phyloP scores from a whole-genome alignment of 2,888 invertebrate genomes.

The Drosophila neotestacea region DNA sequence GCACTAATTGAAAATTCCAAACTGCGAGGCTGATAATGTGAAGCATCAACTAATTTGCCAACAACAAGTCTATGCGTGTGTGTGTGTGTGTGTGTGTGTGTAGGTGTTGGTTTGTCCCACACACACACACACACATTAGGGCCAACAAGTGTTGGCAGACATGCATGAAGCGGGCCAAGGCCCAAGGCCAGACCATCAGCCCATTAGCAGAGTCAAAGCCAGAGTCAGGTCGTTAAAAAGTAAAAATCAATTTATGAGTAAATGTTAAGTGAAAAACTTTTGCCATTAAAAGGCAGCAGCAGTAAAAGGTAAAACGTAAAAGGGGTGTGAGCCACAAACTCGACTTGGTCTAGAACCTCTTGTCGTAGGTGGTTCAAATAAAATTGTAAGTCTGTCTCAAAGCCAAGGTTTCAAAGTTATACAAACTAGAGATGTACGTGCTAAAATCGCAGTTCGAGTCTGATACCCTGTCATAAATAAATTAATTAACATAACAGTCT shows the following conservation, averaged over 20 bases:
- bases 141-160: conserved; percentile 32
- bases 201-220: conserved; percentile 48
- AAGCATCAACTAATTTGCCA: conserved; percentile 59
- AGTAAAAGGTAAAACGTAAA: conserved; percentile 5
- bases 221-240: conserved; percentile 74
- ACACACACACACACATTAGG: conserved; percentile 9
- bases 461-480: background rate
- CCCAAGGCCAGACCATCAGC: conserved; percentile 58
- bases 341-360: conserved; percentile 6
- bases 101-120: background rate
- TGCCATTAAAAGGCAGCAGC: conserved; percentile 64
- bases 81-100: no score
- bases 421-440: background rate
- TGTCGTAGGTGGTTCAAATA: conserved; percentile 14
- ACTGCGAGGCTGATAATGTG: conserved; percentile 68
- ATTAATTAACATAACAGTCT: background rate
- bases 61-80: background rate
- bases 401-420: conserved; percentile 25
- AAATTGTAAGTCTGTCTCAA: conserved; percentile 21
- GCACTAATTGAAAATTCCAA: conserved; percentile 78
- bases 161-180: conserved; percentile 43
- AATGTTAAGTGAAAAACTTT: conserved; percentile 79
- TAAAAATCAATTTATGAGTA: conserved; percentile 81
- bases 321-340: conserved; percentile 13
- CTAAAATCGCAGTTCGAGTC: no score